Evolutionary conservation across 1,140 invertebrate species (phyloP).

Genomic region (Calosoma granatense): DNA sequence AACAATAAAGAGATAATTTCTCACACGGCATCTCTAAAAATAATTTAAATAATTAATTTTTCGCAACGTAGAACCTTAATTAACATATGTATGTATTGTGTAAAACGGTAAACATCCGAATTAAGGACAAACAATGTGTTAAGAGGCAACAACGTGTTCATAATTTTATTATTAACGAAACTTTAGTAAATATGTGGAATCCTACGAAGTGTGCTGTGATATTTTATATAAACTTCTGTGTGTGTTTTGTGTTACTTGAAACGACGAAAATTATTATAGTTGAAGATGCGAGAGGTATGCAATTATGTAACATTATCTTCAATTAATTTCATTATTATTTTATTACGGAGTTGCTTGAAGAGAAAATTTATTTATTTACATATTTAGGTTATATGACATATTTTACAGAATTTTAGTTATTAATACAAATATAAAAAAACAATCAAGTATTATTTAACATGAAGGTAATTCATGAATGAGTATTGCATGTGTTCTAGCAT

Average conservation of each 20-base stretch:
- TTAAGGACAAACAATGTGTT: not conserved
- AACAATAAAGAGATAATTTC: not conserved
- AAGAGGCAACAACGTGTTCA: not conserved
- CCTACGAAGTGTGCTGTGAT: constrained; percentile 16
- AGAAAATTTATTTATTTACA: not conserved
- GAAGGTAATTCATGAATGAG: too few relatives aligned
- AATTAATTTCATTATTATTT: not conserved
- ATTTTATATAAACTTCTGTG: constrained; percentile 14
- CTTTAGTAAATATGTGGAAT: constrained; percentile 5
- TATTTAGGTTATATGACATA: too few relatives aligned
- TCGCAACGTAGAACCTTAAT: constrained; percentile 8
- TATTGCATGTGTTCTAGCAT: too few relatives aligned
- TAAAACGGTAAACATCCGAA: constrained; percentile 13
- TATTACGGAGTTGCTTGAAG: not conserved
- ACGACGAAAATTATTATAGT: constrained; percentile 28
- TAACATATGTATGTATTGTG: constrained; percentile 7
- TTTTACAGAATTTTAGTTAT: too few relatives aligned
- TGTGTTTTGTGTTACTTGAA: constrained; percentile 11
- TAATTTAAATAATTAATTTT: constrained; percentile 11
- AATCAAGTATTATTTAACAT: too few relatives aligned
- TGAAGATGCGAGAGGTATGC: constrained; percentile 32
- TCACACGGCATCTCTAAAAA: not conserved
- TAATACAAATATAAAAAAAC: too few relatives aligned
- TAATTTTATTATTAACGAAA: not conserved
- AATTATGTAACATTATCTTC: not conserved